phyloP scores from a whole-genome alignment of 1,140 invertebrate genomes.

The Procambarus clarkii region DNA sequence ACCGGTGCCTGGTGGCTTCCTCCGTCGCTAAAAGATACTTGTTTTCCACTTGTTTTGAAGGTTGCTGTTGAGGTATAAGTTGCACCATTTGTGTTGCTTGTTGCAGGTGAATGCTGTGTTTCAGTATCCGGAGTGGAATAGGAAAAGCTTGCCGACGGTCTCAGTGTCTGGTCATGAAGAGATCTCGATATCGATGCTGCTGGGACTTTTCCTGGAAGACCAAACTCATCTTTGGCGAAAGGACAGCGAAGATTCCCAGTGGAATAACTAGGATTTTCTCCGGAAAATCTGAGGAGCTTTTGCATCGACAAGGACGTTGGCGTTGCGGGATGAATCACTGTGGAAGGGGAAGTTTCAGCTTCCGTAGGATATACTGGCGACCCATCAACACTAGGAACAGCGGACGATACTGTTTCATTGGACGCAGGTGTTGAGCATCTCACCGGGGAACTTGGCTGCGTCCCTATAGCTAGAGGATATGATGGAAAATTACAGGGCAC shows the following conservation, averaged over 20 bases:
- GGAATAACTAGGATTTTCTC: neutral
- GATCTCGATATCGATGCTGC: neutral
- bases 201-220: neutral
- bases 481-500: neutral
- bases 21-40: slow-evolving; percentile 33
- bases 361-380: neutral
- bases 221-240: neutral
- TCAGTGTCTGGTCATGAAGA: neutral
- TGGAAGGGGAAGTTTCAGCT: neutral
- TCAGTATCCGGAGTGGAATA: neutral
- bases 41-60: slow-evolving; percentile 3
- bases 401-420: neutral
- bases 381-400: neutral
- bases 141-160: neutral
- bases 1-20: slow-evolving; percentile 1
- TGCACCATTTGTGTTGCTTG: neutral
- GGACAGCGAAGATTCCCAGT: neutral
- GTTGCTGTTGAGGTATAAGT: neutral
- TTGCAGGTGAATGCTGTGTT: neutral
- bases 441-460: neutral
- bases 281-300: neutral
- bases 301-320: neutral
- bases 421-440: neutral
- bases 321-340: neutral
- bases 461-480: neutral